These are phyloP conservation scores for Mormyrops boulengeri DNA, from an alignment of 2,797 vertebrate genomes.

Conservation along the genomic window DNA sequence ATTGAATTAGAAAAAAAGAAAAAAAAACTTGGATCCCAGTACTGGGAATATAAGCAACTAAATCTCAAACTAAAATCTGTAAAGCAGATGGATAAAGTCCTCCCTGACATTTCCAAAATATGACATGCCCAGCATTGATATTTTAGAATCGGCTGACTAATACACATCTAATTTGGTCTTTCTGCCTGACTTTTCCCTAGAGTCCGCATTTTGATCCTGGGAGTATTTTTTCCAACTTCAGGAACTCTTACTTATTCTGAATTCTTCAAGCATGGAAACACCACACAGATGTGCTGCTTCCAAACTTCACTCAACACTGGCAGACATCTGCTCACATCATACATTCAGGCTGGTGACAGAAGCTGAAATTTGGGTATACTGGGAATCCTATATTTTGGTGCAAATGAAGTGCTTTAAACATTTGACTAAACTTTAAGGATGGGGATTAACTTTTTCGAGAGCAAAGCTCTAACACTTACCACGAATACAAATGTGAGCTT, in stretches of 20 bases:
- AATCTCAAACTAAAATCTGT: background rate
- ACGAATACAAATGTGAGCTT: background rate
- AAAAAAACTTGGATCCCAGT: background rate
- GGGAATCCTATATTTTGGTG: background rate
- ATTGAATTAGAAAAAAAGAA: background rate
- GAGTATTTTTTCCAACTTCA: background rate
- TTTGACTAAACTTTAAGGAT: background rate
- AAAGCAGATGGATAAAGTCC: background rate
- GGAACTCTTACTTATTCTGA: background rate
- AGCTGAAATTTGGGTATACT: background rate
- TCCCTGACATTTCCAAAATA: constrained; percentile 1
- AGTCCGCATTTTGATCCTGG: background rate
- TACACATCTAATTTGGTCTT: background rate
- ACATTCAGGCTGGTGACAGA: background rate
- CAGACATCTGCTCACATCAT: background rate
- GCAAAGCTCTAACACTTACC: background rate
- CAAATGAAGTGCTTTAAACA: background rate
- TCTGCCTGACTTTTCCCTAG: background rate
- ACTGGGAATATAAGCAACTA: background rate
- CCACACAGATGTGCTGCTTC: background rate
- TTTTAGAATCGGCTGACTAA: background rate
- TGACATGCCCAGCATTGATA: background rate
- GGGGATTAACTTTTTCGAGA: background rate
- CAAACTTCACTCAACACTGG: background rate
- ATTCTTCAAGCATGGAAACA: background rate